A percentile compares a stretch with the other conserved stretches of the same genome.
phyloP scores from a whole-genome alignment of 1,140 invertebrate genomes.

The Hylaeus volcanicus region DNA sequence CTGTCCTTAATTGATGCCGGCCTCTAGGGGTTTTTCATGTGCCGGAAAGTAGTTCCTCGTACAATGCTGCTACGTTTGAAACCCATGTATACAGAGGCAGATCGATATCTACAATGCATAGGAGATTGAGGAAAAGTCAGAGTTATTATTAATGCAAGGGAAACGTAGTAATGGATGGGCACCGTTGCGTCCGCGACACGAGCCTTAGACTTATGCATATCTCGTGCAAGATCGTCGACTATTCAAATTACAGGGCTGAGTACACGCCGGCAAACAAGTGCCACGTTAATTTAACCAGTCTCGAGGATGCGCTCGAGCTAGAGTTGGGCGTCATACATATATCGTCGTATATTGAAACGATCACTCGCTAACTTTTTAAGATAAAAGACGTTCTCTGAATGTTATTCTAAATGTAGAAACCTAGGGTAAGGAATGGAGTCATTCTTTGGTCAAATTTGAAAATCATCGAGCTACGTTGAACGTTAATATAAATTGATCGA shows the following conservation, averaged over 20 bases:
- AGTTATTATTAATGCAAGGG: background rate
- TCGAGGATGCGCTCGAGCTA: no score
- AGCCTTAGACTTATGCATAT: background rate
- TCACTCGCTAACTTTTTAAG: no score
- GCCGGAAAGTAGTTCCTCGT: slow-evolving; percentile 10
- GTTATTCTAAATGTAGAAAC: no score
- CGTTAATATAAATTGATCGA: no score
- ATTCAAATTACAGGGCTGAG: background rate
- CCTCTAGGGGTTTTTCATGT: background rate
- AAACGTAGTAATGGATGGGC: background rate
- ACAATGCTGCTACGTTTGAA: background rate
- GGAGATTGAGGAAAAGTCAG: slow-evolving; percentile 14
- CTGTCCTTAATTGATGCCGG: background rate
- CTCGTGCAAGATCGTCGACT: background rate
- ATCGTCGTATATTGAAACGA: no score
- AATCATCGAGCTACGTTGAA: background rate
- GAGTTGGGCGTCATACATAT: no score
- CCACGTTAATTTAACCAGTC: background rate
- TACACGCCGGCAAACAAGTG: background rate
- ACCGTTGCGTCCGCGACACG: background rate
- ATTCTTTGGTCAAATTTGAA: background rate
- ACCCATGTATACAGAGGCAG: background rate
- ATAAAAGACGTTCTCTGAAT: no score
- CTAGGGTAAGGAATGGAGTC: no score
- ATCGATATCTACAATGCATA: slow-evolving; percentile 15